Evolutionary conservation across 2,113 vertebrate species (phyloP).

Genomic region (Hiodon alosoides): DNA sequence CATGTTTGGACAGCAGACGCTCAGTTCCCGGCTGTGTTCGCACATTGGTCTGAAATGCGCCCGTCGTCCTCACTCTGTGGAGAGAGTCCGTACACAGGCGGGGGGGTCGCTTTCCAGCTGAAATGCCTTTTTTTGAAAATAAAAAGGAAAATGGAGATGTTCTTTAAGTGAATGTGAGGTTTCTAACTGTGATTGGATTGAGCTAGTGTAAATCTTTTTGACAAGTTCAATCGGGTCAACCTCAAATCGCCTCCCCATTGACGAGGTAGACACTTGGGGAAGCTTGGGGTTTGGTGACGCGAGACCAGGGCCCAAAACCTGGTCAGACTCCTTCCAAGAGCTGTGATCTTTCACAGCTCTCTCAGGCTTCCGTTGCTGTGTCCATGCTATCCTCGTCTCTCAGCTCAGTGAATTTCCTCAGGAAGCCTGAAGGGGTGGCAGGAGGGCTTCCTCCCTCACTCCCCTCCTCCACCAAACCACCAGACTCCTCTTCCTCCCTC

Average conservation of each 20-base stretch:
- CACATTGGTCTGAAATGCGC: conserved; percentile 22
- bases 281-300: background rate
- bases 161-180: background rate
- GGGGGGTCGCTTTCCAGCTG: conserved; percentile 26
- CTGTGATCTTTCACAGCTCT: too few species aligned
- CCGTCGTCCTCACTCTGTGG: conserved; percentile 10
- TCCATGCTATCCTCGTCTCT: conserved; percentile 35
- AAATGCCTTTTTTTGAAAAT: background rate
- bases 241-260: too few species aligned
- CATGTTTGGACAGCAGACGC: conserved; percentile 25
- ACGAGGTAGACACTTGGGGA: too few species aligned
- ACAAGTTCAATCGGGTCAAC: too few species aligned
- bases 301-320: too few species aligned
- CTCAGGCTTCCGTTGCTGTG: conserved; percentile 42
- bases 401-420: conserved; percentile 56
- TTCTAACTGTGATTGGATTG: too few species aligned
- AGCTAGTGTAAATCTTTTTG: too few species aligned
- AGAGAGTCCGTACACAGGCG: background rate
- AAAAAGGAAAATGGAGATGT: background rate
- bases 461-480: background rate
- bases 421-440: too few species aligned
- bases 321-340: too few species aligned
- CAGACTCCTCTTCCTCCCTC: conserved; percentile 7
- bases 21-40: conserved; percentile 12
- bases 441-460: background rate